Conservation (phyloP, 2,888 invertebrate species). For the Hirtodrosophila alboralis region DNA sequence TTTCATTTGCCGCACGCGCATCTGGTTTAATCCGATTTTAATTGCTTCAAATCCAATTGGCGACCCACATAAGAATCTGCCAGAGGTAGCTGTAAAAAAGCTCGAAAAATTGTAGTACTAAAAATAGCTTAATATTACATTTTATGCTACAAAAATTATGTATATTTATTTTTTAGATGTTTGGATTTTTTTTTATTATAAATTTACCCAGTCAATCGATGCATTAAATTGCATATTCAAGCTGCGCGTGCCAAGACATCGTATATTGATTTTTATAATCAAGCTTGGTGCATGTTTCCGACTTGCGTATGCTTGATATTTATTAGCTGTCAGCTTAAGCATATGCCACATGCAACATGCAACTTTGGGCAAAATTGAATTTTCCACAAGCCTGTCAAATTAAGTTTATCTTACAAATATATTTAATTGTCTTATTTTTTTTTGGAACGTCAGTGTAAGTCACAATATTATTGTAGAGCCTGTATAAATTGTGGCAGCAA, state of each 20-base stretch:
- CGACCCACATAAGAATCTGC: conserved; percentile 60
- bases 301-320: conserved; percentile 16
- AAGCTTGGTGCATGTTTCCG: background rate
- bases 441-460: background rate
- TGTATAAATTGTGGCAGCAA: background rate
- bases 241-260: conserved; percentile 5
- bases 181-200: background rate
- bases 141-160: conserved; percentile 5
- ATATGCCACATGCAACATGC: conserved; percentile 15
- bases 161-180: background rate
- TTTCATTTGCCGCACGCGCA: conserved; percentile 53
- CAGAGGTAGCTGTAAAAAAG: conserved; percentile 5
- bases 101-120: conserved; percentile 10
- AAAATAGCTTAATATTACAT: conserved; percentile 13
- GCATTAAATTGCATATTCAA: conserved; percentile 21
- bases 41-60: conserved; percentile 78
- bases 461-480: background rate
- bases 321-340: conserved; percentile 24
- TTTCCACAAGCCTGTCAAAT: conserved; percentile 11
- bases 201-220: conserved; percentile 7
- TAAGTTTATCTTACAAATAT: background rate
- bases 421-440: background rate
- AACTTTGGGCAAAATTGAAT: conserved; percentile 28
- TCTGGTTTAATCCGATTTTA: conserved; percentile 73
- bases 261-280: conserved; percentile 22